Base-by-base conservation (phyloP, 2,888 invertebrate genomes). In the Drosophila kambysellisi region DNA sequence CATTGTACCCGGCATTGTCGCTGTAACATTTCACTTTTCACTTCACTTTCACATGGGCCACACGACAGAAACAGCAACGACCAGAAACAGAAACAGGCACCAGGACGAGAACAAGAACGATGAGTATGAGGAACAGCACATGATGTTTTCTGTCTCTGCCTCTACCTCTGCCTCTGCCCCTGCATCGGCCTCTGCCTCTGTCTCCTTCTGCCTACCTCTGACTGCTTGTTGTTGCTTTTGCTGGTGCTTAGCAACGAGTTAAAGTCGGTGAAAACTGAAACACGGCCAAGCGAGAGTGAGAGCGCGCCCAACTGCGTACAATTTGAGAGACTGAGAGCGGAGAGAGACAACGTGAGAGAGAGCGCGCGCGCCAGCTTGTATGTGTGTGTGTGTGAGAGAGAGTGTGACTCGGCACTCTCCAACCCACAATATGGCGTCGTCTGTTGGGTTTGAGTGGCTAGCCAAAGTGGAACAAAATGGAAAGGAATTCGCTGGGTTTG, bases 21-120 rank as follows among this genome's bases (percentile, higher is more conserved):
- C 70, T 81, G 83, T 85, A 82, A 89, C 86, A 86, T 92, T 92
- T 91, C 92, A 91, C 92, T 92, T 91, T 91, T 91, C 90, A 90
- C 91, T 89, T 91, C 91, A 91, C 91, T 91, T 91, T 91, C 91
- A 90, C 92, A 90, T 81, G 70, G 62, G 76, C 70, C 73, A 61
- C 56, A 69, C 66, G 53, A 76, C 53, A 70, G 60, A 39, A 46
- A 60, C 74, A 72, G 56, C 54, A 70, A 56, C 41, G 33, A 67
- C 41, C 71, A 70, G 61, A 51, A 50, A 57, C 60, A 57, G 39
- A 25, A 62, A 29, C 72, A 54, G 72, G 58, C 43, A 66, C 71
- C 74, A 80, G 69, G 76, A 83, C 79, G 82, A 82, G 65, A 69
- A 59, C 39, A 60, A 76, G 64, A 66, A 66, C 72, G 78, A 58